Evolutionary conservation across 23 tunicate species (phyloP), one percentile per base, ranked within the genome.

Genomic region (Styela clava): DNA sequence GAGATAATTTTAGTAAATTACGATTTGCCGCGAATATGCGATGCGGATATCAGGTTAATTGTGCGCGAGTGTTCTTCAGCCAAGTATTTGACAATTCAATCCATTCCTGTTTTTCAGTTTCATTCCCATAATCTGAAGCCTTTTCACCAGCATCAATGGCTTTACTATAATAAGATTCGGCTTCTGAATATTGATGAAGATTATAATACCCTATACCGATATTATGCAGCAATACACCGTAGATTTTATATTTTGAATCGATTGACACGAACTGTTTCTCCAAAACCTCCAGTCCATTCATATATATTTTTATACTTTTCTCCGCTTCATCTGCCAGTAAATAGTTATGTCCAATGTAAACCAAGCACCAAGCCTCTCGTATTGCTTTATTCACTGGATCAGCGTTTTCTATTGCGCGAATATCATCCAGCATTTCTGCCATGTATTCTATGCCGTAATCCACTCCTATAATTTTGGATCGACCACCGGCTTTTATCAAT

Each of bases 181-280:
- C 71, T 67, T 67, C 71, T 27, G 21, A 18, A 67, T 19, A 29
- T 67, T 18, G 19, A 19, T 22, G 23, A 16, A 67, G n/a, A 24
- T 19, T 22, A 0, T 67, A 18, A 18, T 25, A 29, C 16, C 16
- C 1, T 27, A 24, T 22, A 0, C 71, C 71, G 71, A 67, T 67
- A 67, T 67, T 67, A 29, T 67, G 71, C 71, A 67, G 71, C 22
- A 67, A 16, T 25, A 29, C 19, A 67, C 71, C 71, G 71, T 18
- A 67, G 31, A 67, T 67, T 1, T 29, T 19, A 29, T 67, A 67
- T 67, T 67, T 67, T 29, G 31, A 1, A 1, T 0, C 71, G 24
- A 18, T 29, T 25, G 30, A 27, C 24, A 27, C 71, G 22, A 67
- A 22, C 2, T 67, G 31, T 29, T 29, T 0, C 71, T 67, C 71